phyloP scores from a whole-genome alignment of 2,797 vertebrate genomes.

The Prunella strophiata region DNA sequence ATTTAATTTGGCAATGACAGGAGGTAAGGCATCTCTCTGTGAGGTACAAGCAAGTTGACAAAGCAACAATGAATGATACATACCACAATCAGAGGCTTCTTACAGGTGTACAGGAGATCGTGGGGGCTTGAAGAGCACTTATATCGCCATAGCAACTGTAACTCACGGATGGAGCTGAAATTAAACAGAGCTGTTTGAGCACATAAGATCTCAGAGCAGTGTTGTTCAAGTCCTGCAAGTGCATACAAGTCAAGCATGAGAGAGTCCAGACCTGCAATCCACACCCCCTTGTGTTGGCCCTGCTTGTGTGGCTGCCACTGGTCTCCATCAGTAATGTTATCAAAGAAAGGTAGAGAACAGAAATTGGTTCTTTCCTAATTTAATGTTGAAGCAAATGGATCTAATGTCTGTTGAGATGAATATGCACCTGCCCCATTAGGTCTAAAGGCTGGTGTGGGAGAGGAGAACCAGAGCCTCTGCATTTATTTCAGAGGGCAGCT shows the following conservation, averaged over 20 bases:
- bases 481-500: neutral
- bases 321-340: neutral
- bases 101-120: neutral
- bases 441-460: neutral
- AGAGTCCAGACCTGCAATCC: neutral
- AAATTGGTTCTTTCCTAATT: neutral
- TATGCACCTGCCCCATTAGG: rapidly evolving
- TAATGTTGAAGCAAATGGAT: neutral
- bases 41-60: neutral
- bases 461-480: neutral
- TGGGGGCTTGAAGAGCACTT: slow-evolving; percentile 29
- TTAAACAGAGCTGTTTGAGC: neutral
- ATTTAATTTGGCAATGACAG: neutral
- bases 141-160: slow-evolving; percentile 66
- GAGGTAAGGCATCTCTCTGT: neutral
- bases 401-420: neutral
- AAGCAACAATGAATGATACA: neutral
- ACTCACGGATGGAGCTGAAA: slow-evolving; percentile 53
- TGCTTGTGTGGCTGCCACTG: rapidly evolving
- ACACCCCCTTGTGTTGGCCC: neutral
- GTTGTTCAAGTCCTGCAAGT: neutral
- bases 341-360: neutral
- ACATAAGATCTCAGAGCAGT: neutral
- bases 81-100: slow-evolving; percentile 51
- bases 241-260: neutral